phyloP scores from a whole-genome alignment of 2,888 invertebrate genomes.

The Pterostichus niger region DNA sequence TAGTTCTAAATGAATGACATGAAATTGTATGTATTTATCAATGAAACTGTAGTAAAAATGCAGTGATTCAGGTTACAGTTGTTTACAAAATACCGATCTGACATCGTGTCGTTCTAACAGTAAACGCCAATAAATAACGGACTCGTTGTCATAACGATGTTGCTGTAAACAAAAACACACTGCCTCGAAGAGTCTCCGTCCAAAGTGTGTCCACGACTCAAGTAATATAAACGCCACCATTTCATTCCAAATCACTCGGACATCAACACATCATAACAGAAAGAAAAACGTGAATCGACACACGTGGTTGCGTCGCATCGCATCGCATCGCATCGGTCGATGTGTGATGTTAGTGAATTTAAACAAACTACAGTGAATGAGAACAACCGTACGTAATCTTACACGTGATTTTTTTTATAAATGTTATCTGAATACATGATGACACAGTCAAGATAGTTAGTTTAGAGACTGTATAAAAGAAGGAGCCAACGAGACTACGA shows the following conservation, averaged over 20 bases:
- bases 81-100: constrained; percentile 27
- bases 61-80: constrained; percentile 41
- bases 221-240: too few relatives aligned
- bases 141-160: constrained; percentile 40
- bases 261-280: not conserved
- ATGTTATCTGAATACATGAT: constrained; percentile 38
- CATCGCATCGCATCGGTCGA: not conserved
- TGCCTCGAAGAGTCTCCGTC: not conserved
- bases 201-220: too few relatives aligned
- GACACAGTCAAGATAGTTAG: constrained; percentile 36
- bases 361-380: not conserved
- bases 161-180: constrained; percentile 50
- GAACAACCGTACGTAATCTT: not conserved
- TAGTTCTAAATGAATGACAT: not conserved
- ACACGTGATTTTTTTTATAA: constrained; percentile 50
- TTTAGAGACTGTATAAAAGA: constrained; percentile 17
- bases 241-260: not conserved
- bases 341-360: not conserved
- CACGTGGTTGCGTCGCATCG: too few relatives aligned
- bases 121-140: constrained; percentile 57
- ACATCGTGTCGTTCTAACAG: constrained; percentile 37
- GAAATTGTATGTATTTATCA: not conserved
- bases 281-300: not conserved
- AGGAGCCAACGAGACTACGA: not conserved
- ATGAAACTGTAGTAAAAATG: not conserved